Evolutionary conservation across 2,888 invertebrate species (phyloP), one percentile per base, ranked within the genome.

Genomic region (Hirtodrosophila histrioides): DNA sequence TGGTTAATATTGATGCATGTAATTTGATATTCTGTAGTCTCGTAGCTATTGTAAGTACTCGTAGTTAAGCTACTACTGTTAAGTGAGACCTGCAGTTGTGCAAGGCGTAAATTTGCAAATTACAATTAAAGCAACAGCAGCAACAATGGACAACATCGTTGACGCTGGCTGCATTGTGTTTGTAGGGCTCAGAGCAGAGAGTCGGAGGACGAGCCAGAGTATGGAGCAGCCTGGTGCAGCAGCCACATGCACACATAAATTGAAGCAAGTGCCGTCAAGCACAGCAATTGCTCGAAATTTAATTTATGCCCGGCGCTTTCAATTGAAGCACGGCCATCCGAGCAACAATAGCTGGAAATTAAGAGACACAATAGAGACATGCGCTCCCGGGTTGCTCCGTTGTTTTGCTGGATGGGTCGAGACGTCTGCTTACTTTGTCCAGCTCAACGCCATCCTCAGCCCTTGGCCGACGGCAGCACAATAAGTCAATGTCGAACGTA

Each of bases 221-320:
- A 35, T 64, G 56, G n/a, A n/a, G n/a, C n/a, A n/a, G 46, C 23
- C 46, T 41, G 41, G 11, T 39, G 4, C 7, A 17, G 45, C 45
- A 55, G 61, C 50, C 61, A 56, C 69, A 68, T 44, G 29, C 37
- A 55, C 29, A 62, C 53, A 68, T 76, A 58, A 63, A 70, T 66
- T 61, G 51, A 9, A 39, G 65, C 75, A 58, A 68, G 72, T 49
- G 67, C 55, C 75, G 75, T 82, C 86, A 86, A 69, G 78, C 56
- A 58, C 84, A 82, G 86, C 58, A 80, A 68, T 80, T 80, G 86
- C 81, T 75, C 75, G 44, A 80, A 84, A 86, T 84, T 86, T 78
- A 82, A 82, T 84, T 82, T 84, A 82, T 82, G 86, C 78, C 62
- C 62, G 57, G 66, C 78, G 79, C 64, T 74, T 80, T 83, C 80